phyloP scores from a whole-genome alignment of 1,140 invertebrate genomes.

The Cyphomyrmex costatus region DNA sequence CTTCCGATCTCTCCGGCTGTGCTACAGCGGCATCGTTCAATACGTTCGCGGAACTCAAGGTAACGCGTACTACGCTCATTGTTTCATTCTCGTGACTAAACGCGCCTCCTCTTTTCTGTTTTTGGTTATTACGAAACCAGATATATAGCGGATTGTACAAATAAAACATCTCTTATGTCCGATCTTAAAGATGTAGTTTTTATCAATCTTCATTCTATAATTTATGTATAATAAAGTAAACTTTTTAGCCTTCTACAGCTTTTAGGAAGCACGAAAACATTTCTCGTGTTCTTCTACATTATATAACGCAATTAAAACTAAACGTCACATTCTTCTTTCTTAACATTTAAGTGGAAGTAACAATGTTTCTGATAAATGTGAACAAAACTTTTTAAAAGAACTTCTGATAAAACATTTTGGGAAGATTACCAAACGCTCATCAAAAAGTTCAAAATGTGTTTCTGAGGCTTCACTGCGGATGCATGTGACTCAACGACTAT shows the following conservation, averaged over 20 bases:
- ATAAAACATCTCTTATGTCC: neutral
- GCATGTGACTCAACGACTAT: slow-evolving; percentile 26
- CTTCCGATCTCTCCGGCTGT: slow-evolving; percentile 41
- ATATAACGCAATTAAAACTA: neutral
- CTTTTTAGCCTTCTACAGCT: neutral
- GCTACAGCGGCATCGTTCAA: slow-evolving; percentile 7
- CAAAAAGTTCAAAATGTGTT: neutral
- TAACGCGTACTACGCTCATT: slow-evolving; percentile 44
- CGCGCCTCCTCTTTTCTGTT: neutral
- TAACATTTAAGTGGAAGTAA: neutral
- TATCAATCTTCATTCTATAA: neutral
- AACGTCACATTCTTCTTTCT: neutral
- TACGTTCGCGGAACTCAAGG: slow-evolving; percentile 44
- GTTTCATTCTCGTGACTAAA: slow-evolving; percentile 30
- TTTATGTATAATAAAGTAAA: neutral
- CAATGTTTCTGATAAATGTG: neutral
- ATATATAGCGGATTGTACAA: neutral
- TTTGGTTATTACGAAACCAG: neutral
- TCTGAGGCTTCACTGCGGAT: neutral
- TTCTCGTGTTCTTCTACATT: neutral
- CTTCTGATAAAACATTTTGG: no score
- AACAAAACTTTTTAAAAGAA: neutral
- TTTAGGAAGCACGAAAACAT: neutral
- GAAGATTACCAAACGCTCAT: neutral
- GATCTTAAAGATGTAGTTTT: neutral